A percentile compares a stretch with the other conserved stretches of the same genome.
Evolutionary conservation across 2,113 vertebrate genomes (phyloP).

Genomic region (Carollia perspicillata): DNA sequence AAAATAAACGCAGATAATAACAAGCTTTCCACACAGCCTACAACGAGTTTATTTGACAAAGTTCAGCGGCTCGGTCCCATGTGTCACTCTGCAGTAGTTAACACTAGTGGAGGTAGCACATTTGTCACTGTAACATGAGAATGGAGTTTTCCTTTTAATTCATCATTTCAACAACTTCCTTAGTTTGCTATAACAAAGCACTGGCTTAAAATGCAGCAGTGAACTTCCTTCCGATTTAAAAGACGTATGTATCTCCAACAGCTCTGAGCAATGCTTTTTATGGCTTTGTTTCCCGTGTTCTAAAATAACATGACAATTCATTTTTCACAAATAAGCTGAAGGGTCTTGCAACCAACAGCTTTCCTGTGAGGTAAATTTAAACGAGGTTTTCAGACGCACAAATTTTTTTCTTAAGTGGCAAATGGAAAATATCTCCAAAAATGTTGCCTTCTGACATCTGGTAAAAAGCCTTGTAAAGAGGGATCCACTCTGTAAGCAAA

Average conservation of each 20-base stretch:
- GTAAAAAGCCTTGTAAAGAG: not conserved
- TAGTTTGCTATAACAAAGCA: conserved; percentile 33
- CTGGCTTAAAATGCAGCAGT: conserved; percentile 37
- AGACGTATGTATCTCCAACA: conserved; percentile 46
- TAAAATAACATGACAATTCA: conserved; percentile 67
- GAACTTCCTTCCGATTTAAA: conserved; percentile 60
- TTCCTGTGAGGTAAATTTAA: conserved; percentile 58
- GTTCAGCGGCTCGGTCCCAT: conserved; percentile 56
- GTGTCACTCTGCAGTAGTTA: conserved; percentile 60
- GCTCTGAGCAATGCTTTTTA: conserved; percentile 38
- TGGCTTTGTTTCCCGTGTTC: conserved; percentile 70
- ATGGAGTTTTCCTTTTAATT: conserved; percentile 40
- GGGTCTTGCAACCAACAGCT: conserved; percentile 38
- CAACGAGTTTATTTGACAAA: conserved; percentile 71
- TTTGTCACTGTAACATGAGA: conserved; percentile 56
- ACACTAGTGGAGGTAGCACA: conserved; percentile 52
- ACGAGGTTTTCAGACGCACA: not conserved
- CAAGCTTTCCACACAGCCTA: conserved; percentile 60
- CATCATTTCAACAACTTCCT: conserved; percentile 35
- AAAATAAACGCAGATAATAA: conserved; percentile 55
- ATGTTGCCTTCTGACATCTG: conserved; percentile 5
- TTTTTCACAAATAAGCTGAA: conserved; percentile 51
- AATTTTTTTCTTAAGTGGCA: conserved; percentile 38
- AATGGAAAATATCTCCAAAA: not conserved
- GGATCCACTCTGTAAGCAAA: not conserved